phyloP scores from a whole-genome alignment of 1,140 invertebrate genomes.

The Phortica variegata region DNA sequence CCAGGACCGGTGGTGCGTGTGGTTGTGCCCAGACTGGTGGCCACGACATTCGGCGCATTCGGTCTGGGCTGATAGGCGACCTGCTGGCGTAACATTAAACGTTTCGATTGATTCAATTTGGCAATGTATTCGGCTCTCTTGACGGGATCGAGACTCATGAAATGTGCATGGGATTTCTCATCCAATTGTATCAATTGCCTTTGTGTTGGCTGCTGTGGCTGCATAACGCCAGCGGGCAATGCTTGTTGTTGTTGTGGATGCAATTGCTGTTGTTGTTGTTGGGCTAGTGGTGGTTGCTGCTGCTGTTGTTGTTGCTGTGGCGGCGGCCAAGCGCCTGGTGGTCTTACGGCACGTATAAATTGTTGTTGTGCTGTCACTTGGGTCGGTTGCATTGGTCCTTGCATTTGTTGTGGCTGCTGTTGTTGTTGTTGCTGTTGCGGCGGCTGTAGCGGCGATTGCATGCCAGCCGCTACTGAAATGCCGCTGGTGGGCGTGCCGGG shows the following conservation, averaged over 20 bases:
- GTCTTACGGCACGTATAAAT: constrained; percentile 30
- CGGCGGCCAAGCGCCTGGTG: constrained; percentile 46
- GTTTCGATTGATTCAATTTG: constrained; percentile 67
- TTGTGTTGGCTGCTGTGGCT: constrained; percentile 56
- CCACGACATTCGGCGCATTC: constrained; percentile 60
- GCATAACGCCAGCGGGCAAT: constrained; percentile 42
- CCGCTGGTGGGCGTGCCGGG: constrained; percentile 39
- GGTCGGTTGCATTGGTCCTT: constrained; percentile 12
- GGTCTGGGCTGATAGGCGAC: constrained; percentile 59
- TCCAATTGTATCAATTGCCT: constrained; percentile 75
- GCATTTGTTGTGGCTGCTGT: constrained; percentile 27
- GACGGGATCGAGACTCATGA: constrained; percentile 77
- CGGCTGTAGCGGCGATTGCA: constrained; percentile 42
- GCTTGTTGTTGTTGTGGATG: constrained; percentile 58
- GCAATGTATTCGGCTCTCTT: constrained; percentile 76
- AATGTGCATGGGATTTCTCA: constrained; percentile 77
- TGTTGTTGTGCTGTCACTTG: constrained; percentile 19
- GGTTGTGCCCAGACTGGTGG: constrained; percentile 39
- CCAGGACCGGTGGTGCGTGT: constrained; percentile 60
- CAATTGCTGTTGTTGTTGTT: constrained; percentile 51
- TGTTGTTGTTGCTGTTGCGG: constrained; percentile 40
- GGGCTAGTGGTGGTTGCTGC: constrained; percentile 26
- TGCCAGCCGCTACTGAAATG: constrained; percentile 26
- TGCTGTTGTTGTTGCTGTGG: constrained; percentile 37
- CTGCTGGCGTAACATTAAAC: constrained; percentile 60